Base-by-base conservation (phyloP, 1,140 invertebrate genomes). In the Calliphora vicina region DNA sequence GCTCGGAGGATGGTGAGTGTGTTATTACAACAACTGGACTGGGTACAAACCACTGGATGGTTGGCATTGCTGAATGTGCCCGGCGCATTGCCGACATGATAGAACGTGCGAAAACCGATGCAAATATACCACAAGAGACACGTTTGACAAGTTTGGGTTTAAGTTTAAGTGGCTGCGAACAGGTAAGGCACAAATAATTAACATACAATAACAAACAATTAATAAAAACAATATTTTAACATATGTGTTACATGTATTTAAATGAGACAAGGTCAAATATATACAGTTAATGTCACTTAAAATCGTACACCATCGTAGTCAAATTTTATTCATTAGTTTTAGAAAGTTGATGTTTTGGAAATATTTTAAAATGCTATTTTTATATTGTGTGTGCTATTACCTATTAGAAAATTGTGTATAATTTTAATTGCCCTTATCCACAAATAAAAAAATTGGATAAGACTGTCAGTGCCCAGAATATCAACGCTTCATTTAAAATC, bases 1-100 rank as follows among this genome's bases (percentile, higher is more conserved):
- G 96, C 83, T 93, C 96, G 86, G 93, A 93, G 43, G 91, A 92
- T 80, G 97, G 97, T 0, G 91, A 93, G 57, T 92, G 94, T 61
- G 85, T 97, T 15, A 92, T 93, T 0, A 92, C 92, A 85, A 91
- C 93, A 5, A 92, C 93, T 84, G 96, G 96, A 0, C 93, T 94
- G 17, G 93, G 94, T 42, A 97, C 96, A 9, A 98, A 98, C 91
- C 95, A 97, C 87, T 97, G 95, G 94, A 94, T 96, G 87, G 92
- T 97, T 1, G 97, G 97, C 0, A 94, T 96, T 86, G 92, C 95
- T 2, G 95, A 96, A 90, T 96, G 95, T 86, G 93, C 94, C 0
- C 91, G 92, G 8, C 93, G 96, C 80, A 94, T 98, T 57, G 93
- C 94, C 57, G 91, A 93, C 2, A 95, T 98, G 94, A 93, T 97